Evolutionary conservation across 30 jellyfish, hydroid and myxozoan species (phyloP).

Genomic region (Hydra vulgaris): DNA sequence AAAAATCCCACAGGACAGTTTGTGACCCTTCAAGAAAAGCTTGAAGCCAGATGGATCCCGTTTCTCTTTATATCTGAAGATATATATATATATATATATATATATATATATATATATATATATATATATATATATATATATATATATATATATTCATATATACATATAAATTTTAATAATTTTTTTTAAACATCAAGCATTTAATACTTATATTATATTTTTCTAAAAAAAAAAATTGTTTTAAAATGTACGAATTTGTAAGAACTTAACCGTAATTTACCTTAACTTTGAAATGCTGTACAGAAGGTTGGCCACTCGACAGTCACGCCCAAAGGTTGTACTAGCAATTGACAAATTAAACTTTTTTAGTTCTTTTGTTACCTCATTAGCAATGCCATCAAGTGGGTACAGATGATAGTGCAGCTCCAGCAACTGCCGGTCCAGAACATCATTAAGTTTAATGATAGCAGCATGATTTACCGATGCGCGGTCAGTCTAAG

Average conservation of each 20-base stretch:
- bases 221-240: not conserved
- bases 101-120: no score
- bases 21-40: slow-evolving; percentile 4
- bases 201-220: not conserved
- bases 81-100: no score
- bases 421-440: slow-evolving; percentile 17
- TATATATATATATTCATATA: no score
- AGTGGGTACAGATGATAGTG: slow-evolving; percentile 31
- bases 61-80: not conserved
- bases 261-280: not conserved
- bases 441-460: slow-evolving; percentile 19
- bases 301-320: not conserved
- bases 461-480: slow-evolving; percentile 31
- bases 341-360: not conserved
- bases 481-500: slow-evolving; percentile 32
- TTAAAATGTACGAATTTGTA: not conserved
- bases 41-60: slow-evolving; percentile 19
- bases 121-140: no score
- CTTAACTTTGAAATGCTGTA: not conserved
- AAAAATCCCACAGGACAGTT: not conserved
- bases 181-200: not conserved
- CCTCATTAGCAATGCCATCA: slow-evolving; percentile 13
- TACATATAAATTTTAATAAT: no score
- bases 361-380: not conserved
- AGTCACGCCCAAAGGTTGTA: not conserved